phyloP scores from a whole-genome alignment of 2,888 invertebrate species.

The Lamellibrachia columna region DNA sequence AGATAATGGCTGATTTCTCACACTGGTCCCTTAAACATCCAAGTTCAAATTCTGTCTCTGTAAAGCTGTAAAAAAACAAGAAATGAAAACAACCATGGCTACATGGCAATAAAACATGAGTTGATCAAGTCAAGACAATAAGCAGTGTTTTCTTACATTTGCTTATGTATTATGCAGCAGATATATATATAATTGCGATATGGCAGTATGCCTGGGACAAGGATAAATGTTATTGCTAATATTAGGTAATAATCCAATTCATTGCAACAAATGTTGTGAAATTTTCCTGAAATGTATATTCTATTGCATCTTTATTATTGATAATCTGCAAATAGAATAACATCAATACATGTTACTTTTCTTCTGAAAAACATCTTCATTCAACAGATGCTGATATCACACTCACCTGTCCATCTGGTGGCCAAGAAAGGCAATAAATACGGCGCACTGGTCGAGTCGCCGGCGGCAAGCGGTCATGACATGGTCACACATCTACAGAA shows the following conservation, averaged over 20 bases:
- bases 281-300: no score
- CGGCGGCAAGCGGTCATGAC: slow-evolving; percentile 41
- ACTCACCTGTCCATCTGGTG: slow-evolving; percentile 51
- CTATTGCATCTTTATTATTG: neutral
- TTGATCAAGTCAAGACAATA: neutral
- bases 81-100: neutral
- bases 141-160: neutral
- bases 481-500: neutral
- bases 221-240: no score
- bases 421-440: slow-evolving; percentile 58
- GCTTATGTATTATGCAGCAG: no score
- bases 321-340: neutral
- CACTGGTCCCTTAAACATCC: slow-evolving; percentile 58
- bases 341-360: neutral
- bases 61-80: slow-evolving; percentile 45
- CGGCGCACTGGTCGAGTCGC: slow-evolving; percentile 52
- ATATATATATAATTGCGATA: no score
- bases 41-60: slow-evolving; percentile 51
- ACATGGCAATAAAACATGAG: neutral
- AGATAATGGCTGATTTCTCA: slow-evolving; percentile 54
- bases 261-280: no score
- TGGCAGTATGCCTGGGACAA: no score
- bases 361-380: neutral
- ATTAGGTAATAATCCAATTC: no score
- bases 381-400: neutral